A percentile compares a stretch with the other conserved stretches of the same genome.
Evolutionary conservation across 1,140 invertebrate genomes (phyloP).

Genomic region (Ostrea edulis): DNA sequence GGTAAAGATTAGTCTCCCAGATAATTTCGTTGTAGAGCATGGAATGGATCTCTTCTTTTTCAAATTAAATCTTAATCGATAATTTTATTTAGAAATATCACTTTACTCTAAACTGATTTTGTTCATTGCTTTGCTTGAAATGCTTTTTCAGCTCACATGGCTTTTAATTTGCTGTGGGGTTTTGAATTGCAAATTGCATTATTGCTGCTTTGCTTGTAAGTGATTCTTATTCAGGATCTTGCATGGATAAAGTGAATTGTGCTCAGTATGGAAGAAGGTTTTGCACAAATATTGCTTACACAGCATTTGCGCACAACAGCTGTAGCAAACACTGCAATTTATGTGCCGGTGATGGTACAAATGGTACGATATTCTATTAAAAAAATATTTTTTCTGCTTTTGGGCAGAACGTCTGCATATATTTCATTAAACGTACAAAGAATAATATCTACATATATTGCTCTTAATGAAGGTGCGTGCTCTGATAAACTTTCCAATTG

Average conservation of each 20-base stretch:
- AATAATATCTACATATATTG: no score
- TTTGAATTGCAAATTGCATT: not conserved
- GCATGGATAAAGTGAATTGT: conserved; percentile 39
- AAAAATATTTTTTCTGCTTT: not conserved
- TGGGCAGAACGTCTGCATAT: not conserved
- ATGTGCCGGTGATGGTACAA: conserved; percentile 1
- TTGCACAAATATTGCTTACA: conserved; percentile 49
- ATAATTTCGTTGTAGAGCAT: not conserved
- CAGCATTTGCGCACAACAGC: conserved; percentile 49
- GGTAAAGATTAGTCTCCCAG: not conserved
- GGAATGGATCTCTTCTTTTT: not conserved
- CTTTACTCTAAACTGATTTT: not conserved
- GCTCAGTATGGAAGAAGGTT: conserved; percentile 37
- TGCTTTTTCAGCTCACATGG: not conserved
- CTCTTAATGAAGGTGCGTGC: no score
- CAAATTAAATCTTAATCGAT: not conserved
- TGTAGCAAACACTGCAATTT: conserved; percentile 48
- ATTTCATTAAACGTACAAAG: no score
- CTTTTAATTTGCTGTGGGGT: not conserved
- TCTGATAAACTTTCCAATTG: conserved; percentile 56
- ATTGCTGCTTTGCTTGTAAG: not conserved
- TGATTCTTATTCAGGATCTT: conserved; percentile 9
- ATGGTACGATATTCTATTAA: not conserved
- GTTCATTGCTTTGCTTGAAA: not conserved
- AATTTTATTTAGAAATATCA: not conserved